A percentile compares a stretch with the other conserved stretches of the same genome.
These are phyloP conservation scores for Ephestia elutella DNA, from an alignment of 1,140 invertebrate species.

Conservation along the genomic window DNA sequence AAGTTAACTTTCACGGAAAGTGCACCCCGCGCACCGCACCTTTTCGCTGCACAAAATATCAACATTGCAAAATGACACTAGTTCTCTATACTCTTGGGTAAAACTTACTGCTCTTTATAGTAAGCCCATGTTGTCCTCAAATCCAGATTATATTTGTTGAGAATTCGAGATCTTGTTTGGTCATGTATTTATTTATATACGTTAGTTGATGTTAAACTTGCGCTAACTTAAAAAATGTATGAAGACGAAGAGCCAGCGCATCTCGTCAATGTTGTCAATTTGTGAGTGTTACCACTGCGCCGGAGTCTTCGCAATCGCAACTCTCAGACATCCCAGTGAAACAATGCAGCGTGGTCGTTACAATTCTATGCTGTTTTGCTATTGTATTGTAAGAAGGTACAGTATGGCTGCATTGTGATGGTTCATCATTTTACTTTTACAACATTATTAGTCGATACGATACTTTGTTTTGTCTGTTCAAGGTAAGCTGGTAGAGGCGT, in stretches of 20 bases:
- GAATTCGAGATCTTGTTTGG: too few species aligned
- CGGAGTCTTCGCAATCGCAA: slow-evolving; percentile 10
- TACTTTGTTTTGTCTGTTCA: too few species aligned
- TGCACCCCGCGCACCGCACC: neutral
- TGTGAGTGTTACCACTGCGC: slow-evolving; percentile 6
- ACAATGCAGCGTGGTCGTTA: neutral
- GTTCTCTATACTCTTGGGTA: too few species aligned
- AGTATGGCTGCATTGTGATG: neutral
- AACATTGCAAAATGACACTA: neutral
- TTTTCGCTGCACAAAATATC: neutral
- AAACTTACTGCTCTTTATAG: too few species aligned
- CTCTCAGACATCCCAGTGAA: neutral
- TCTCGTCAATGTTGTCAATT: neutral
- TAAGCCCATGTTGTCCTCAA: too few species aligned
- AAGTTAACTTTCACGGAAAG: slow-evolving; percentile 20
- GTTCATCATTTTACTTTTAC: neutral
- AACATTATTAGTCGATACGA: neutral
- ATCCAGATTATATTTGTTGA: too few species aligned
- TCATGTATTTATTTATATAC: too few species aligned
- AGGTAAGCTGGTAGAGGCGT: too few species aligned
- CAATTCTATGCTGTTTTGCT: neutral
- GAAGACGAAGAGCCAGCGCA: too few species aligned
- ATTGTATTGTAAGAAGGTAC: too few species aligned
- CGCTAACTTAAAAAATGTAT: too few species aligned
- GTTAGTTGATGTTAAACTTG: too few species aligned